Evolutionary conservation across 2,888 invertebrate species (phyloP).

Genomic region (Oxystoma pomonae): DNA sequence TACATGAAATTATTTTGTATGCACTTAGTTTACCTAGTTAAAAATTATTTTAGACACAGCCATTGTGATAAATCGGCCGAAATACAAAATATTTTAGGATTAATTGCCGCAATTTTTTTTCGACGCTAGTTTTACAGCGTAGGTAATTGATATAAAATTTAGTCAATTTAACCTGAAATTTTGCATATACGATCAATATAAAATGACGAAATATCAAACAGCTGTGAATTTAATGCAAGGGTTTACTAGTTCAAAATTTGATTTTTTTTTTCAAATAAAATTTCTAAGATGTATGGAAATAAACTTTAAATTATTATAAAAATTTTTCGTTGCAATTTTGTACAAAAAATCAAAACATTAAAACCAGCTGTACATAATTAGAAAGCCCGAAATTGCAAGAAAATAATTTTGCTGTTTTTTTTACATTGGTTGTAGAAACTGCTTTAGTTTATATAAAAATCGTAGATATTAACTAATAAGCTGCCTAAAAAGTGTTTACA

Average conservation of each 20-base stretch:
- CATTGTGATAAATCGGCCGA: conserved; percentile 44
- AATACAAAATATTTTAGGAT: not conserved
- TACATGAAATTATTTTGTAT: conserved; percentile 40
- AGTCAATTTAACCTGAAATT: not conserved
- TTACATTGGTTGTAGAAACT: not conserved
- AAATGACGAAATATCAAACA: conserved; percentile 43
- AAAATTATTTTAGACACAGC: conserved; percentile 35
- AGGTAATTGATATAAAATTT: too few species aligned
- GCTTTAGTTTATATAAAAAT: too few species aligned
- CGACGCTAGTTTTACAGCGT: too few species aligned
- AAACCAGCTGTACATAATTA: conserved; percentile 24
- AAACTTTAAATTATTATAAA: not conserved
- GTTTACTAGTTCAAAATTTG: not conserved
- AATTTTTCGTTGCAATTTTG: conserved; percentile 21
- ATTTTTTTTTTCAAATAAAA: not conserved
- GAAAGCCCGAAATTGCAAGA: not conserved
- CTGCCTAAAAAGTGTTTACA: not conserved
- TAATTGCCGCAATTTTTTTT: not conserved
- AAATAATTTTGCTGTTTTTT: not conserved
- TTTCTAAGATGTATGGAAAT: not conserved
- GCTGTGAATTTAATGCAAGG: conserved; percentile 25
- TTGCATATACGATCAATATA: conserved; percentile 9
- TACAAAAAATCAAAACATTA: conserved; percentile 15
- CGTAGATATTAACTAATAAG: too few species aligned
- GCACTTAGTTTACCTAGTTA: conserved; percentile 10